Evolutionary conservation across 2,113 vertebrate species (phyloP), one percentile per base, ranked within the genome.

Genomic region (Progne subis): DNA sequence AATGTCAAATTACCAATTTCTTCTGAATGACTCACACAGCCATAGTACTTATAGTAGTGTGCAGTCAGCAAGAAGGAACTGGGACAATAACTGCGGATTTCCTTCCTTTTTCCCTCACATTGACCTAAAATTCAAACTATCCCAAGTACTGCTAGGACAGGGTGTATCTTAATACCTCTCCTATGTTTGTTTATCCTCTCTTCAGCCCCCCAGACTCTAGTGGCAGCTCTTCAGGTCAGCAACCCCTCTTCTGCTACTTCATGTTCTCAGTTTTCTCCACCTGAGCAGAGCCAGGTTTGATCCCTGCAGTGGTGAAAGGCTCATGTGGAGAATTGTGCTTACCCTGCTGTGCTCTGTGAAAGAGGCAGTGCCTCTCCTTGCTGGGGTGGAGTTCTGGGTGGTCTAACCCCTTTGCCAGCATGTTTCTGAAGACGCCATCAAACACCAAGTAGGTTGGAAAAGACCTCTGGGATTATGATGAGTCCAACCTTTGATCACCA

Each of bases 21-120:
- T 71, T 80, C 90, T 82, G 74, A 90, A 60, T 88, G 71, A 82
- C 60, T 93, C 68, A 71, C 56, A 26, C 29, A 86, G n/a, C 23
- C 78, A 24, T 53, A 74, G 80, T 24, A n/a, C 26, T 85, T 92
- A 49, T 2, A 82, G n/a, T 61, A 75, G 44, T 11, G 56, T 86
- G 69, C 26, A 53, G n/a, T 88, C 82, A 94, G 71, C 64, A 88
- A 32, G 44, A 65, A 90, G 37, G 71, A 92, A 82, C 2, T 16
- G 15, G 75, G 71, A 88, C 41, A 53, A 2, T 41, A 76, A 29
- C 50, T 34, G 21, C 26, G 60, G 12, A 25, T 83, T 92, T 72
- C 17, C 24, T 87, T 71, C 39, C 28, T 88, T 59, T 26, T 81
- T 39, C 12, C 18, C 5, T 88, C 14, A n/a, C 5, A 14, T 0